Conservation (phyloP, 2,888 invertebrate genomes). For the Pseudococcus jackbeardsleyi region DNA sequence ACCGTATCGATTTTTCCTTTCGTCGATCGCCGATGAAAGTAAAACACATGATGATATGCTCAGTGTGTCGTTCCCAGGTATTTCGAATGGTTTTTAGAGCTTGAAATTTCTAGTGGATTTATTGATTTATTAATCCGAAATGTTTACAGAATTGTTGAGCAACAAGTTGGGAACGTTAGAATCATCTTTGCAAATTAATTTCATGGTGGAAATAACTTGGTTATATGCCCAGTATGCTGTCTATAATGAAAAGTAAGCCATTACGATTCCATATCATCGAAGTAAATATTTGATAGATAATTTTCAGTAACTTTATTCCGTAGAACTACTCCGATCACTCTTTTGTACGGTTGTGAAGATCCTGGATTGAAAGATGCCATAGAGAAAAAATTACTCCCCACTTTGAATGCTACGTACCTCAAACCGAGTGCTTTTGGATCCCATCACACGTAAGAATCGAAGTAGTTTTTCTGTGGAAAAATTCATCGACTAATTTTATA, state of each 20-base stretch:
- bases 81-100: neutral
- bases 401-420: constrained; percentile 78
- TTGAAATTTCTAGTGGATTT: neutral
- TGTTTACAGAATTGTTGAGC: constrained; percentile 80
- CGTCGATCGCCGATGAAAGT: constrained; percentile 46
- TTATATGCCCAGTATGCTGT: constrained; percentile 86
- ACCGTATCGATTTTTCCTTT: constrained; percentile 65
- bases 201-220: constrained; percentile 93
- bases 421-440: constrained; percentile 85
- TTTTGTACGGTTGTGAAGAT: constrained; percentile 84
- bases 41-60: constrained; percentile 63
- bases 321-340: constrained; percentile 79
- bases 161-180: constrained; percentile 81
- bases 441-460: constrained; percentile 83
- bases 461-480: neutral
- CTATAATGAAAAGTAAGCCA: constrained; percentile 78
- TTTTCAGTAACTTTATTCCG: neutral
- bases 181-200: constrained; percentile 88
- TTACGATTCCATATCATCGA: constrained; percentile 68
- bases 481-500: neutral
- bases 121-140: neutral
- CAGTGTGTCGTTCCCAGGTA: constrained; percentile 66
- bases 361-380: constrained; percentile 71
- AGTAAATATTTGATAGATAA: neutral
- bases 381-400: constrained; percentile 73